Base-by-base conservation (phyloP, 2,113 vertebrate genomes). In the Lagopus leucura region DNA sequence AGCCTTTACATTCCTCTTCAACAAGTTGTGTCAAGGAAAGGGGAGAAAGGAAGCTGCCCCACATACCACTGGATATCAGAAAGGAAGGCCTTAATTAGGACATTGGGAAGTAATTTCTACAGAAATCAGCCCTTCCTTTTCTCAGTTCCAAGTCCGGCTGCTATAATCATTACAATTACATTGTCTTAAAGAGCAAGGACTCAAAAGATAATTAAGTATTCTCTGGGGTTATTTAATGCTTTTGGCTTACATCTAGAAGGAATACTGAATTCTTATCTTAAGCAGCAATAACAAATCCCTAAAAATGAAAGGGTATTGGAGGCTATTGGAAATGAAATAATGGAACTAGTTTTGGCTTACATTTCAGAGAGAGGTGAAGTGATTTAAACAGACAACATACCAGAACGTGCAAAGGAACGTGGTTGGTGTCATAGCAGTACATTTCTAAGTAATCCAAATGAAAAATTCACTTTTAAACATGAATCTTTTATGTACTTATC, bases 1-100 rank as follows among this genome's bases (percentile, higher is more conserved):
- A 96, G 94, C 78, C 95, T 95, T 94, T 17, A 2, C 97, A 97
- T 98, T 97, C 97, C 97, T 97, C 90, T 85, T 30, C 70, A 40
- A 96, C 97, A 98, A 97, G 98, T 97, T 78, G 79, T 96, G 94
- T 97, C 98, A 98, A 97, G 95, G 97, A 94, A 95, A 96, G 87
- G 90, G 63, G 28, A 88, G 89, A 96, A 93, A 96, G 97, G 97
- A 97, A 98, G 81, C 85, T 83, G 87, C 80, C 83, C 74, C 88
- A 88, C 95, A 95, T 95, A 90, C 86, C 86, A 15, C 83, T 92
- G 91, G 45, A 89, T 96, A 97, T 96, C 97, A 96, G 80, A 96
- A 95, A 95, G 94, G 94, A 97, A 97, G 89, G 90, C 94, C 96
- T 97, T 96, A 96, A 97, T 97, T 96, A 97, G 86, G 52, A 90